Conservation (phyloP, 2,888 invertebrate genomes). For the Drosophila eohydei region DNA sequence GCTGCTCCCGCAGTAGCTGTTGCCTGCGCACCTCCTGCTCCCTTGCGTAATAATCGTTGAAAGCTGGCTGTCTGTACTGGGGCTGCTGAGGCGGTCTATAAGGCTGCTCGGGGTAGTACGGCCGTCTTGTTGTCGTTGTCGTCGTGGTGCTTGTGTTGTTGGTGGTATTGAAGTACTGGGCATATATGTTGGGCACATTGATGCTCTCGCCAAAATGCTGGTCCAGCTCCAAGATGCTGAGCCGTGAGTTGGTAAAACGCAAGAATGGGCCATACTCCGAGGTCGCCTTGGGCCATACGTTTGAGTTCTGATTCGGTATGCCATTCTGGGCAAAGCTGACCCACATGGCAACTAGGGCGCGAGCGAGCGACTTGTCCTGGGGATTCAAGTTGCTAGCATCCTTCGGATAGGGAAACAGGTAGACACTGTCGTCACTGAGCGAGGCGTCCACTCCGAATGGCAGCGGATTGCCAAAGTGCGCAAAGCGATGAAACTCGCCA, state of each 20-base stretch:
- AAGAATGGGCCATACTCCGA: constrained; percentile 83
- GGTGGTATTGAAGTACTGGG: constrained; percentile 48
- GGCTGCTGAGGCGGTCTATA: constrained; percentile 13
- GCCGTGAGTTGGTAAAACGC: constrained; percentile 76
- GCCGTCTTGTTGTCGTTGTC: constrained; percentile 34
- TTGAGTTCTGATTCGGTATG: constrained; percentile 66
- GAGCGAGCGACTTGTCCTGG: constrained; percentile 83
- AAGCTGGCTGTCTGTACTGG: background rate
- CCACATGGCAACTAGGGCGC: constrained; percentile 85
- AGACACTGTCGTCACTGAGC: constrained; percentile 87
- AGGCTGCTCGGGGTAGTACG: constrained; percentile 9
- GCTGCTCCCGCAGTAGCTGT: constrained; percentile 25
- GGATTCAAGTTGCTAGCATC: constrained; percentile 81
- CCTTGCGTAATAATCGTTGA: constrained; percentile 5
- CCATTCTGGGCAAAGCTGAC: constrained; percentile 82
- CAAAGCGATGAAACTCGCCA: constrained; percentile 84
- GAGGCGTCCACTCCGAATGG: constrained; percentile 86
- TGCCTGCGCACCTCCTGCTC: constrained; percentile 20
- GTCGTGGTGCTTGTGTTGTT: constrained; percentile 5
- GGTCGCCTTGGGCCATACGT: constrained; percentile 78
- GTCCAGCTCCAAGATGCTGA: constrained; percentile 70
- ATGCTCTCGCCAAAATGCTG: constrained; percentile 84
- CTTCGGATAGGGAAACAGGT: constrained; percentile 86
- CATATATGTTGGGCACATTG: constrained; percentile 74
- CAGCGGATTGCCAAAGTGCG: constrained; percentile 77